These are phyloP conservation scores for Poecilia wingei DNA, from an alignment of 2,797 vertebrate species.

Conservation along the genomic window DNA sequence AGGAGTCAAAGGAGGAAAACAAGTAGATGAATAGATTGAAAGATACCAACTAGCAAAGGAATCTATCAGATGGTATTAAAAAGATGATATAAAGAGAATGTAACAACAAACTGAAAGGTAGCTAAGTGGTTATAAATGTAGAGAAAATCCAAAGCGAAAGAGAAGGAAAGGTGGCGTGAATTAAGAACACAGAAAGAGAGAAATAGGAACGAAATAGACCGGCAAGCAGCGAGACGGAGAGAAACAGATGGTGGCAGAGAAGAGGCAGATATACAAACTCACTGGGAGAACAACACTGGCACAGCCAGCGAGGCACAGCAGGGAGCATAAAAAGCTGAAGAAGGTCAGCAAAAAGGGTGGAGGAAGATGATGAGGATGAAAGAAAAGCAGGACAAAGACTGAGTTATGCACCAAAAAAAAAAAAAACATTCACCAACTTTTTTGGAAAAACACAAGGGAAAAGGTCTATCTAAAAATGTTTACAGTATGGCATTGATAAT, in stretches of 20 bases:
- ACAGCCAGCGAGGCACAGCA: conserved; percentile 53
- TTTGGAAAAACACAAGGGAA: neutral
- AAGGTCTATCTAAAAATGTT: neutral
- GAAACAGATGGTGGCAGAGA: conserved; percentile 69
- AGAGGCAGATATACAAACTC: conserved; percentile 71
- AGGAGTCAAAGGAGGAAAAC: conserved; percentile 22
- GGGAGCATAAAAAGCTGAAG: conserved; percentile 59
- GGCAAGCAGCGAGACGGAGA: conserved; percentile 23
- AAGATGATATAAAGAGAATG: conserved; percentile 7
- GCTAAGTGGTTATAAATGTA: conserved; percentile 15
- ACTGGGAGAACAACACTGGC: conserved; percentile 63
- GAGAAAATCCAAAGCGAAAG: conserved; percentile 40
- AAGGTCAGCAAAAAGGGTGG: conserved; percentile 58
- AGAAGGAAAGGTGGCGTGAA: conserved; percentile 56
- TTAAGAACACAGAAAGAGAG: conserved; percentile 24
- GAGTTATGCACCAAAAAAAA: conserved; percentile 14
- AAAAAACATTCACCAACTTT: conserved; percentile 2
- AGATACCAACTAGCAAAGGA: conserved; percentile 43
- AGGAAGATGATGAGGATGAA: conserved; percentile 41
- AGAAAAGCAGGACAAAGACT: conserved; percentile 28
- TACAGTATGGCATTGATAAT: neutral
- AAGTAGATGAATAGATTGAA: conserved; percentile 37
- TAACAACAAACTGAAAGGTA: conserved; percentile 16
- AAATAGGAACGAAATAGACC: neutral
- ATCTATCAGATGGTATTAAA: conserved; percentile 44